Base-by-base conservation (phyloP, 2,113 vertebrate genomes). In the Seriola aureovittata region DNA sequence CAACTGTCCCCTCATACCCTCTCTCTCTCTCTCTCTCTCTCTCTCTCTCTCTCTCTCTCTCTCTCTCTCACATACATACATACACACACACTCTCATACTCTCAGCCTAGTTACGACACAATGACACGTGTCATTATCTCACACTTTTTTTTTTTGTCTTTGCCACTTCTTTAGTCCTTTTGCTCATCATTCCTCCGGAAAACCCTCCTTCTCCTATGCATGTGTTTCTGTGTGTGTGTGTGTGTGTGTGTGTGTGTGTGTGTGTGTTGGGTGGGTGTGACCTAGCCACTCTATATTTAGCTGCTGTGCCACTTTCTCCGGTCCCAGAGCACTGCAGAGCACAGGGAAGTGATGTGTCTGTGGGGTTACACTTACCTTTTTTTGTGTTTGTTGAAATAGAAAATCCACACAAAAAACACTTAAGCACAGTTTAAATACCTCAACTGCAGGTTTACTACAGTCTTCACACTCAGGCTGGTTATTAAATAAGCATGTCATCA, bases 211-310 rank as follows among this genome's bases (percentile, higher is more conserved):
- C 16, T 75, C 40, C 73, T 57, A 23, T 66, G 60, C 71, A 0
- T 52, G 29, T 59, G 11, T 25, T 19, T 32, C 7, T 78, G 23
- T 58, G 12, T 40, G 63, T 54, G 62, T 64, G 42, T 29, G 54
- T 46, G 23, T n/a, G n/a, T n/a, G n/a, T 66, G 62, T 36, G 48
- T 12, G n/a, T 29, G 67, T 58, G 16, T 13, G 25, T 23, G 16
- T 14, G 29, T 25, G 14, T 38, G 50, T 48, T 62, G 1, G 55
- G 23, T 38, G 75, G 36, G 82, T 67, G 85, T 67, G 87, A 90
- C 89, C 84, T 52, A 83, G 74, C 78, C 70, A 75, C 65, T 66
- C 91, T 92, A 91, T 90, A 89, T 91, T 90, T 93, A 91, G 91
- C 91, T 69, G 64, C 82, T 89, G 88, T 89, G 89, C 89, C 87